A percentile compares a stretch with the other conserved stretches of the same genome.
phyloP scores from a whole-genome alignment of 2,113 vertebrate species.

The Menura novaehollandiae region DNA sequence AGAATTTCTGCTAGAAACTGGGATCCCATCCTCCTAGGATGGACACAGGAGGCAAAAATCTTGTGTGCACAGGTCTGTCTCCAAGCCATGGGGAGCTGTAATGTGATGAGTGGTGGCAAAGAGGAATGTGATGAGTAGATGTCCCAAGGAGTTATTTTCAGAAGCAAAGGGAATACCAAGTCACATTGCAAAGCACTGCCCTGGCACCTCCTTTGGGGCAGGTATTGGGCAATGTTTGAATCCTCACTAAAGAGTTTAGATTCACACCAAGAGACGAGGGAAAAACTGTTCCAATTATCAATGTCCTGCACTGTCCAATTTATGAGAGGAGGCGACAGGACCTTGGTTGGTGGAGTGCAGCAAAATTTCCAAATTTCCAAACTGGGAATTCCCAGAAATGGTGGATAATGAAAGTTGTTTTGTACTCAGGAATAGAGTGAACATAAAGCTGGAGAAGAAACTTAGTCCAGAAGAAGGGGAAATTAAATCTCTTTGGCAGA shows the following conservation, averaged over 20 bases:
- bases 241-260: not conserved
- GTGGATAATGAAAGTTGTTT: not conserved
- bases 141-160: slow-evolving; percentile 35
- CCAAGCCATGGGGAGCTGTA: not conserved
- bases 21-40: fast-evolving
- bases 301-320: not conserved
- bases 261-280: fast-evolving
- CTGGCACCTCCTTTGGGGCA: not conserved
- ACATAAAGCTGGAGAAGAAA: not conserved
- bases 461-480: not conserved
- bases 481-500: not conserved
- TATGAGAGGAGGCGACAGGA: not conserved
- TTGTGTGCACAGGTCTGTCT: not conserved
- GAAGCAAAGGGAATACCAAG: not conserved
- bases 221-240: not conserved
- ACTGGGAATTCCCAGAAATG: not conserved
- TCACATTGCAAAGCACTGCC: not conserved
- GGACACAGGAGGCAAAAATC: not conserved
- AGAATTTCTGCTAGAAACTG: not conserved
- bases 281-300: not conserved
- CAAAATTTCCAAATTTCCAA: not conserved
- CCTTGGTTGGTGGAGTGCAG: not conserved
- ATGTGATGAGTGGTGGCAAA: not conserved
- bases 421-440: not conserved
- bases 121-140: not conserved